These are phyloP conservation scores for Holothuria glaberrima DNA, from an alignment of 35 echinoderm and acorn worm species.

Conservation along the genomic window DNA sequence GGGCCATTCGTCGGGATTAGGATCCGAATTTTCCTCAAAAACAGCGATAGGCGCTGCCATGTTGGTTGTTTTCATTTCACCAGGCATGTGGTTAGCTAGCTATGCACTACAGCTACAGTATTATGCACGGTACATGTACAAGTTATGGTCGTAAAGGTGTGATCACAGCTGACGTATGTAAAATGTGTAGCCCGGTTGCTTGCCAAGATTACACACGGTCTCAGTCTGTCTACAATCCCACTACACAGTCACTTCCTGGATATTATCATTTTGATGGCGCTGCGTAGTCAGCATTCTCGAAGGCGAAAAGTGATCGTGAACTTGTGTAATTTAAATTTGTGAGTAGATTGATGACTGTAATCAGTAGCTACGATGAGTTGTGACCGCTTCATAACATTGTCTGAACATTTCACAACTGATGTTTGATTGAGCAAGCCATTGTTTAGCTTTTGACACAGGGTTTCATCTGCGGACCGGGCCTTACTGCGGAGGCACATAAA, in stretches of 20 bases:
- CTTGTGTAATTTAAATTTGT: no score
- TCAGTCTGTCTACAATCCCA: not conserved
- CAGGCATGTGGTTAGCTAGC: constrained; percentile 22
- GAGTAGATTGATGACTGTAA: no score
- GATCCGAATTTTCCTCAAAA: constrained; percentile 93
- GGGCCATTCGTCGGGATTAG: constrained; percentile 92
- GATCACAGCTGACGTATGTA: constrained; percentile 53
- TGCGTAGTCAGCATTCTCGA: not conserved
- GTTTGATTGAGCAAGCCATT: no score
- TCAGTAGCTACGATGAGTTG: no score
- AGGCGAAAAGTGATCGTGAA: no score
- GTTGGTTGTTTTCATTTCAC: constrained; percentile 58
- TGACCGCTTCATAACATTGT: no score
- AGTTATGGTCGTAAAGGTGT: not conserved
- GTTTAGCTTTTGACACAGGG: no score
- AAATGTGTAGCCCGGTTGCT: constrained; percentile 31
- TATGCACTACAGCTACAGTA: not conserved
- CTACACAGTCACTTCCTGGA: constrained; percentile 20
- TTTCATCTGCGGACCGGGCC: no score
- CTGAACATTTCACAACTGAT: no score
- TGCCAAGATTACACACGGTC: constrained; percentile 38
- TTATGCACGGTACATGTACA: no score
- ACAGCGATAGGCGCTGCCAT: constrained; percentile 98
- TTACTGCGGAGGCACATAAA: no score
- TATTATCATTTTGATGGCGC: constrained; percentile 52